Base-by-base conservation (phyloP, 1,140 invertebrate genomes). In the Neocloeon triangulifer region DNA sequence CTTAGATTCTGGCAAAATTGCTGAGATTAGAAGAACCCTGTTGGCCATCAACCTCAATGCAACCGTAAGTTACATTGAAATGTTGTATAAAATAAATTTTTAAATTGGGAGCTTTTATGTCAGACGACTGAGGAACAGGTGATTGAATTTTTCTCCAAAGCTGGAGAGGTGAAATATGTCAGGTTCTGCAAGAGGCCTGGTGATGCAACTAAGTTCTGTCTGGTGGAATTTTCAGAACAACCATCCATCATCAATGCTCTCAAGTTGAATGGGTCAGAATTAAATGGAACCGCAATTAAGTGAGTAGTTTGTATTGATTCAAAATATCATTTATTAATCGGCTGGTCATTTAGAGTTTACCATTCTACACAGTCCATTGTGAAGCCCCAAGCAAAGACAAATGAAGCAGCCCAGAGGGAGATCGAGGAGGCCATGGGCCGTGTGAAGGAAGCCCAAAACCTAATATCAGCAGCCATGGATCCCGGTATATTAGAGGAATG, bases 381-480 rank as follows among this genome's bases (percentile, higher is more conserved):
- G 0, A 94, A 92, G 47, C 89, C 89, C 2, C 84, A 85, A 51
- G 75, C 81, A 0, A 94, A 94, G 52, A 86, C 76, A 37, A 89
- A 91, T 51, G 85, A 94, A 51, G 84, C 81, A 4, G 84, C 85
- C 1, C 84, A 91, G 44, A 67, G 79, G 29, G 88, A 95, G 58
- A 92, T 95, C 27, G 88, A 95, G 47, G 89, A 94, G 50, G 88
- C 88, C 0, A 91, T 96, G 86, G 84, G 84, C 19, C 62, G 88
- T 39, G 85, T 92, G 0, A 91, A 91, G 46, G 86, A 95, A 58
- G 85, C 86, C 0, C 85, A 92, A 50, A 86, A 78, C 49, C 62
- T 89, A 36, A 91, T 92, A 32, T 81, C 84, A 6, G 81, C 82
- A 9, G 78, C 85, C 5, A 88, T 91, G 40, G 82, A 89, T 59